Evolutionary conservation across 1,140 invertebrate genomes (phyloP).

Genomic region (Drosophila rufa): DNA sequence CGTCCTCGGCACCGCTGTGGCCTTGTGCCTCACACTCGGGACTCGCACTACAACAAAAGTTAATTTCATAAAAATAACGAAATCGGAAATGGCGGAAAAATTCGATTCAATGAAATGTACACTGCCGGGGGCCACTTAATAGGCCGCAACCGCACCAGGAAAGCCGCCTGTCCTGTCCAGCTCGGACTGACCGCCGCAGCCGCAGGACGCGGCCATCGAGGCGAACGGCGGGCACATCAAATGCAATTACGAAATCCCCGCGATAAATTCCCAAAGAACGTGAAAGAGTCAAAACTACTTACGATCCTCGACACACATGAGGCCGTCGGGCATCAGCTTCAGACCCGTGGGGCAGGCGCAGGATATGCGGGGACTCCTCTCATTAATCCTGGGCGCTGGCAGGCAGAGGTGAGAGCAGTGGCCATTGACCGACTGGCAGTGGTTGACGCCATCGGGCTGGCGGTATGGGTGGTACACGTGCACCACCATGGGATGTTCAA

Average conservation of each 20-base stretch:
- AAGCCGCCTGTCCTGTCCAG: conserved; percentile 85
- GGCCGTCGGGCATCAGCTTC: conserved; percentile 90
- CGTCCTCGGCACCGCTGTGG: conserved; percentile 3
- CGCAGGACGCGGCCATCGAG: conserved; percentile 91
- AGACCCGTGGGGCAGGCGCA: conserved; percentile 95
- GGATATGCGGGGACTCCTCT: conserved; percentile 91
- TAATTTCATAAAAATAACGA: conserved; percentile 26
- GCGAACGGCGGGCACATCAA: conserved; percentile 92
- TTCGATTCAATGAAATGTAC: conserved; percentile 39
- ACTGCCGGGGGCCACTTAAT: conserved; percentile 39
- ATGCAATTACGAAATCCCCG: conserved; percentile 93
- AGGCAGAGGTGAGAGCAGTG: conserved; percentile 97
- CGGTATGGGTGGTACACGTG: conserved; percentile 97
- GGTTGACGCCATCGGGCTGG: conserved; percentile 95
- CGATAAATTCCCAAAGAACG: conserved; percentile 11
- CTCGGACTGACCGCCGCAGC: conserved; percentile 11
- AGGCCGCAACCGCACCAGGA: conserved; percentile 89
- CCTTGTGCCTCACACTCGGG: conserved; percentile 3
- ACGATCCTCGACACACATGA: conserved; percentile 95
- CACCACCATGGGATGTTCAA: conserved; percentile 97
- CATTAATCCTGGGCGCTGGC: conserved; percentile 92
- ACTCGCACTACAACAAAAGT: conserved; percentile 24
- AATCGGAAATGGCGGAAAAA: conserved; percentile 24
- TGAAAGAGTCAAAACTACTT: conserved; percentile 87
- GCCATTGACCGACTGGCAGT: conserved; percentile 95